Percentiles rank a stretch among this genome's conserved stretches.
Evolutionary conservation across 2,113 vertebrate species (phyloP).

Genomic region (Campylorhamphus procurvoides): DNA sequence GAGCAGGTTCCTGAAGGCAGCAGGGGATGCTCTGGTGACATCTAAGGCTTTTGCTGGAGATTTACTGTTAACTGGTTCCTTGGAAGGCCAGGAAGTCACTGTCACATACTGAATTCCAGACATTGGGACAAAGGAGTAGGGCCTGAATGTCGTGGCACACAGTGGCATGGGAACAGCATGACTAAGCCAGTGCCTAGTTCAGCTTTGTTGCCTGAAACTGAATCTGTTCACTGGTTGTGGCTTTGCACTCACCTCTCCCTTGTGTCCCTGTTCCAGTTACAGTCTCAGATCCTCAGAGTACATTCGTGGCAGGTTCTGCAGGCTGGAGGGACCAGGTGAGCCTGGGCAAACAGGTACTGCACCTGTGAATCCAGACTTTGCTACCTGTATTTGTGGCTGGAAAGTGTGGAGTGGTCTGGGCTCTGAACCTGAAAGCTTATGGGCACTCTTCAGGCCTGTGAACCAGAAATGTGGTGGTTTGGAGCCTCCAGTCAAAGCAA

Average conservation of each 20-base stretch:
- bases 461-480: neutral
- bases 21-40: neutral
- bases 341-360: neutral
- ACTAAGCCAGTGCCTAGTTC: neutral
- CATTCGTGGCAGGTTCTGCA: neutral
- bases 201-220: neutral
- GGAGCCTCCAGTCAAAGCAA: neutral
- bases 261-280: neutral
- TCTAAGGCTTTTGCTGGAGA: neutral
- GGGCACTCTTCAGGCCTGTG: neutral
- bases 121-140: neutral
- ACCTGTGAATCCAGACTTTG: neutral
- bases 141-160: neutral
- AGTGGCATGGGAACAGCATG: neutral
- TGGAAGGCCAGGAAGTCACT: neutral
- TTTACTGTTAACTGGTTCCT: neutral
- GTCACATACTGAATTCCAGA: neutral
- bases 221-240: neutral
- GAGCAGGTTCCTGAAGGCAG: neutral
- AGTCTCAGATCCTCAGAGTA: neutral
- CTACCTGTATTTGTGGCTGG: neutral
- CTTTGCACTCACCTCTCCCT: neutral
- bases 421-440: neutral
- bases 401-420: neutral
- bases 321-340: neutral